phyloP scores from a whole-genome alignment of 1,140 invertebrate species.

The Bombus pascuorum region DNA sequence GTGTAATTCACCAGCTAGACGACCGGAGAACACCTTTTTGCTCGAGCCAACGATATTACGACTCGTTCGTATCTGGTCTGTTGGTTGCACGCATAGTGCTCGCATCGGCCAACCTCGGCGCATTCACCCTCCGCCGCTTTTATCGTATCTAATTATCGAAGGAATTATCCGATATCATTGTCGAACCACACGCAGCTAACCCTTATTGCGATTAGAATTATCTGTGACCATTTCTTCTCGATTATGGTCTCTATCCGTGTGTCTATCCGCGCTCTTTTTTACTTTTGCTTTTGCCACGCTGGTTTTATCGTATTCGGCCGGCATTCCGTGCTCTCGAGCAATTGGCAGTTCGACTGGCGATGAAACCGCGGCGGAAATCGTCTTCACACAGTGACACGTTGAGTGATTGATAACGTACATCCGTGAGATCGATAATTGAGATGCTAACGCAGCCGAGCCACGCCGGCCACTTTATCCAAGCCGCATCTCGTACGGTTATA shows the following conservation, averaged over 20 bases:
- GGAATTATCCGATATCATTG: constrained; percentile 70
- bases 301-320: not conserved
- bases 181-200: not conserved
- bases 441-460: constrained; percentile 30
- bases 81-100: not conserved
- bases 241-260: not conserved
- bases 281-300: no score
- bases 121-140: constrained; percentile 51
- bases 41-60: constrained; percentile 24
- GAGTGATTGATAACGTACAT: constrained; percentile 49
- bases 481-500: constrained; percentile 59
- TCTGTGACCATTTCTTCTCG: not conserved
- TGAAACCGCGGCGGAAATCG: not conserved
- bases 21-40: not conserved
- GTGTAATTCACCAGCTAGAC: constrained; percentile 36
- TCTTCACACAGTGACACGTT: constrained; percentile 13
- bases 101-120: constrained; percentile 60
- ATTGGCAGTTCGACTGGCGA: not conserved
- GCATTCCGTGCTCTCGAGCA: not conserved
- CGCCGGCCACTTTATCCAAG: constrained; percentile 51
- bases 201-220: constrained; percentile 2
- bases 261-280: not conserved
- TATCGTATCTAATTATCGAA: constrained; percentile 75
- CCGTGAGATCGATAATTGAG: constrained; percentile 63
- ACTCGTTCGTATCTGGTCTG: not conserved